Percentiles rank a stretch among this genome's conserved stretches.
Evolutionary conservation across 1,140 invertebrate genomes (phyloP).

Genomic region (Phymastichus coffea): DNA sequence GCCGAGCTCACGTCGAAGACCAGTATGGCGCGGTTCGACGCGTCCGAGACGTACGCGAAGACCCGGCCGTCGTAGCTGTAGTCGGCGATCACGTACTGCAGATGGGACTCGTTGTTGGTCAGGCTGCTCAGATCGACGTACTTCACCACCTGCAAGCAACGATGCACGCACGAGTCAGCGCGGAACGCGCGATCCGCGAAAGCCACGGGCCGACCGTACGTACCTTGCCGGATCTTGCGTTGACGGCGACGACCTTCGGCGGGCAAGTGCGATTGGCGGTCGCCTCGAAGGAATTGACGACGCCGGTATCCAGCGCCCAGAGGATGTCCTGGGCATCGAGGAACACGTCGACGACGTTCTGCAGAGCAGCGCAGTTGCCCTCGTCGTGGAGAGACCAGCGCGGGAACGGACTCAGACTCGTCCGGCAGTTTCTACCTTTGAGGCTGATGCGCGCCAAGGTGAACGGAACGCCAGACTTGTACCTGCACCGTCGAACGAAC

Average conservation of each 20-base stretch:
- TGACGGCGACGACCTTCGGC: conserved; percentile 68
- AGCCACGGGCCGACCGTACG: too few relatives aligned
- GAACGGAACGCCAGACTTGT: conserved; percentile 61
- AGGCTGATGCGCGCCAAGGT: conserved; percentile 60
- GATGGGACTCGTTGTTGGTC: conserved; percentile 51
- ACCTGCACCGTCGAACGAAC: too few relatives aligned
- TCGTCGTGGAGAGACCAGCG: conserved; percentile 66
- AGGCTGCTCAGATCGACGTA: conserved; percentile 59
- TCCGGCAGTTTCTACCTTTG: conserved; percentile 52
- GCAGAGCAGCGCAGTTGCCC: conserved; percentile 63
- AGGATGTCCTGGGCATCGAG: conserved; percentile 62
- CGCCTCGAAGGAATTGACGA: conserved; percentile 66
- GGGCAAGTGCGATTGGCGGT: conserved; percentile 62
- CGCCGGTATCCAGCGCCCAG: conserved; percentile 69
- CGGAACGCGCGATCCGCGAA: too few relatives aligned
- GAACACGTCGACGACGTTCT: conserved; percentile 63
- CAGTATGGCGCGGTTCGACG: conserved; percentile 62
- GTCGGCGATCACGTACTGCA: conserved; percentile 65
- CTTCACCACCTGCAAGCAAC: conserved; percentile 53
- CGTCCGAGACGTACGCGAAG: conserved; percentile 65
- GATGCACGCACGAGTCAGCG: too few relatives aligned
- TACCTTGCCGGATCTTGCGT: conserved; percentile 58
- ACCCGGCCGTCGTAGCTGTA: conserved; percentile 58
- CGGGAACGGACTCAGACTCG: conserved; percentile 60
- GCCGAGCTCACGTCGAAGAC: conserved; percentile 63